Evolutionary conservation across 2,888 invertebrate genomes (phyloP).

Genomic region (Caenorhabditis angaria): DNA sequence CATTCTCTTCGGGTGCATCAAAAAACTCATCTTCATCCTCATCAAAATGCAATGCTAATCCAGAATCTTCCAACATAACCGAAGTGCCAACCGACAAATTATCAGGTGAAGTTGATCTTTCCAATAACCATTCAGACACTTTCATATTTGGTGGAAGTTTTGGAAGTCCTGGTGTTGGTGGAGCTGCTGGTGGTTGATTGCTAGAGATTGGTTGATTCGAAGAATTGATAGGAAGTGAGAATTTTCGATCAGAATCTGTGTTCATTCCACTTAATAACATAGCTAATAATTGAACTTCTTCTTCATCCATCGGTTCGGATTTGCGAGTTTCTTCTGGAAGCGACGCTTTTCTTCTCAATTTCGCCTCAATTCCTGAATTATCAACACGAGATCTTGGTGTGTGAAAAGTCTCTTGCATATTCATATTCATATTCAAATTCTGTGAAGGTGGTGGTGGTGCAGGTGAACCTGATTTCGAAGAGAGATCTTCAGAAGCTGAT

Average conservation of each 20-base stretch:
- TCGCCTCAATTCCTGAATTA: constrained; percentile 17
- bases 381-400: constrained; percentile 29
- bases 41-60: constrained; percentile 12
- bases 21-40: constrained; percentile 35
- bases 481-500: constrained; percentile 20
- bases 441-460: not conserved
- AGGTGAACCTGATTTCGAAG: not conserved
- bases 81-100: constrained; percentile 35
- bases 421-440: no score
- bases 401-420: not conserved
- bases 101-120: constrained; percentile 34
- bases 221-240: not conserved
- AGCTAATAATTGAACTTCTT: constrained; percentile 31
- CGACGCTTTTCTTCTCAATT: constrained; percentile 26
- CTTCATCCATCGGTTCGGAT: constrained; percentile 40
- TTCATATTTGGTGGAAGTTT: constrained; percentile 21
- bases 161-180: constrained; percentile 28
- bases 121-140: constrained; percentile 45
- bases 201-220: not conserved
- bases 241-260: constrained; percentile 9
- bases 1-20: constrained; percentile 22
- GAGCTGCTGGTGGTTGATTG: constrained; percentile 3
- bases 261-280: constrained; percentile 32
- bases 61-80: constrained; percentile 28
- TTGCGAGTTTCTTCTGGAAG: constrained; percentile 16